Base-by-base conservation (phyloP, 2,888 invertebrate species). In the Dyspetes luteomarginatus region DNA sequence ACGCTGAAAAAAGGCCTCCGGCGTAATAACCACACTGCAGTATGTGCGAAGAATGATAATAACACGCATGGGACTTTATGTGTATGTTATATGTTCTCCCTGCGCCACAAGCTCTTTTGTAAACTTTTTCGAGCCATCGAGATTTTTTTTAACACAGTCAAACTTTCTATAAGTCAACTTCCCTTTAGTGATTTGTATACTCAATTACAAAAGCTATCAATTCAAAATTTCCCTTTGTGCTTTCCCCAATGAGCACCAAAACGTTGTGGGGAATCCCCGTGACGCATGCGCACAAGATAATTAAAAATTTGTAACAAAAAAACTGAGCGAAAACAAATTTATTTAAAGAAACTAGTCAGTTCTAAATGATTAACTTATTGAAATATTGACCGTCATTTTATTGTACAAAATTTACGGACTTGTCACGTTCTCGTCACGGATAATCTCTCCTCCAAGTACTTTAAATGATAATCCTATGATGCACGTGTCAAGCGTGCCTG, bases 11-110 rank as follows among this genome's bases (percentile, higher is more conserved):
- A 24, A 50, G 68, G 80, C 76, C 77, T 73, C 81, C 56, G 68
- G 81, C 68, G 56, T 28, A 75, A 80, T 69, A 30, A 62, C 26
- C 72, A 64, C 56, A 48, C 2, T 48, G 76, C 45, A 68, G 43
- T 72, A 74, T 60, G 81, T n/a, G 78, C 81, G 64, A 7, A 26
- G 81, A 81, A 81, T 81, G 64, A 72, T 71, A 81, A 81, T 81
- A 71, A 64, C 24, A 55, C 19, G 17, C 43, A 43, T 12, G 41
- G 41, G 17, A 55, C 41, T 12, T 22, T 26, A 55, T 26, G 43
- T 24, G 7, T 36, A 36, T 12, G 9, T 12, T 36, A 12, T 12
- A 12, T 3, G 36, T 12, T 36, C 7, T 36, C 36, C 36, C 36
- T 7, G 36, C 12, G 36, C 36, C 36, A 12, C 36, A 12, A 36